Percentiles rank a stretch among this genome's conserved stretches.
phyloP scores from a whole-genome alignment of 2,797 vertebrate species.

The Brachymystax lenok region DNA sequence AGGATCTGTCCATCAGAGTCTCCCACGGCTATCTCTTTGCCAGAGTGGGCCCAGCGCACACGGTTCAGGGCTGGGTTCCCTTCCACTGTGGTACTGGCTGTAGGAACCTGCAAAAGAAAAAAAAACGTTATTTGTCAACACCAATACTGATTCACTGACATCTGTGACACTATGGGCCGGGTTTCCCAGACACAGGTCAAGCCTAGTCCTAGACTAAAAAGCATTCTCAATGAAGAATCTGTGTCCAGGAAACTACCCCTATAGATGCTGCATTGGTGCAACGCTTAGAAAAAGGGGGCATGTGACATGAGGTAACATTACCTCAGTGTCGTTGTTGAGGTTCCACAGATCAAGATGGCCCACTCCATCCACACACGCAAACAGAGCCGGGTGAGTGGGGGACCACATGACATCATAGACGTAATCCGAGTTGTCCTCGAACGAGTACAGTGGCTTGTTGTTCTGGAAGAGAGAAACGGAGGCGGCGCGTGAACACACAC shows the following conservation, averaged over 20 bases:
- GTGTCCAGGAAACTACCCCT: not conserved
- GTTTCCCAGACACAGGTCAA: not conserved
- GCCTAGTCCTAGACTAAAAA: not conserved
- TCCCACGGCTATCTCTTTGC: constrained; percentile 94
- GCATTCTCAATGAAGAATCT: not conserved
- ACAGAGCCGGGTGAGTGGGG: constrained; percentile 91
- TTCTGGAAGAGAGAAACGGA: constrained; percentile 75
- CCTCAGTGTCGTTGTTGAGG: constrained; percentile 98
- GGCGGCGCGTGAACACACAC: not conserved
- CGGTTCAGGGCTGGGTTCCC: constrained; percentile 95
- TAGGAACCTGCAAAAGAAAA: constrained; percentile 84
- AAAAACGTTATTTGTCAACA: not conserved
- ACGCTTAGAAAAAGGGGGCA: not conserved
- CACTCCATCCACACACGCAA: constrained; percentile 94
- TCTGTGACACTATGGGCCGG: not conserved
- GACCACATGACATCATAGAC: constrained; percentile 99
- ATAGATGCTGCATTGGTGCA: not conserved
- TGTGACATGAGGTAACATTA: constrained; percentile 47
- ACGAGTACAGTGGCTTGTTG: constrained; percentile 96
- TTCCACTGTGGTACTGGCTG: constrained; percentile 89
- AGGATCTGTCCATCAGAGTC: constrained; percentile 94
- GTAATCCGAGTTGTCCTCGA: constrained; percentile 97
- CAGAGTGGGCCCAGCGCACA: constrained; percentile 92
- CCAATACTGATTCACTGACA: not conserved
- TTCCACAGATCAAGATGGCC: constrained; percentile 96